Base-by-base conservation (phyloP, 2,888 invertebrate genomes). In the Ectobius pallidus region DNA sequence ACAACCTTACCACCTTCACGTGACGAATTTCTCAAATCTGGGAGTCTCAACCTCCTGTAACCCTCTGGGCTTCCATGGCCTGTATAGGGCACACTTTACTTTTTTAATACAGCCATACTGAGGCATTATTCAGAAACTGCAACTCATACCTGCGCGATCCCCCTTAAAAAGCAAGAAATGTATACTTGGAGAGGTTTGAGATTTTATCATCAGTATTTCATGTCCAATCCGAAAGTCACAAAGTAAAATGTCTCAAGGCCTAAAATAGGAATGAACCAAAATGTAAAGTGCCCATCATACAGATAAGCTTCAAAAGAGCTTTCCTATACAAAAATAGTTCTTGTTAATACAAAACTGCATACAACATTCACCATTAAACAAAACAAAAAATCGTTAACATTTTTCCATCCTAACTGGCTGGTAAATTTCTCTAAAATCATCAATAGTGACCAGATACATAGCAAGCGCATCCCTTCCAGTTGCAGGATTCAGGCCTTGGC, bases 361-460 rank as follows among this genome's bases (percentile, higher is more conserved):
- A 58, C 58, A 58, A 25, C 65, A 42, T 65, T 30, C 44, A 44
- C 46, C 71, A 69, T 76, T 74, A 70, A 72, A 76, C 71, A 71
- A 75, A 71, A 76, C 72, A 75, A 74, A 76, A 75, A 65, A 61
- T 62, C 70, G 49, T 62, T 71, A 74, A 72, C 65, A 73, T 55
- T 71, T 71, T 62, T 73, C 65, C 39, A 58, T 62, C 75, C 75
- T 76, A 76, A 69, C 25, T 46, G 69, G 65, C 63, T 62, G 70
- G 61, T 77, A 69, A 78, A 78, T 76, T 81, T 86, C 86, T 86
- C 86, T 85, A 82, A 86, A 86, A 77, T 86, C 84, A 81, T 86
- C 86, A 80, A 86, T 85, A 77, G 85, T 85, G 77, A 84, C 85
- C 82, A 86, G 83, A 83, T 86, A 86, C 86, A 86, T 86, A 72